Evolutionary conservation across 2,888 invertebrate genomes (phyloP), one percentile per base, ranked within the genome.

Genomic region (Cephus pulcher): DNA sequence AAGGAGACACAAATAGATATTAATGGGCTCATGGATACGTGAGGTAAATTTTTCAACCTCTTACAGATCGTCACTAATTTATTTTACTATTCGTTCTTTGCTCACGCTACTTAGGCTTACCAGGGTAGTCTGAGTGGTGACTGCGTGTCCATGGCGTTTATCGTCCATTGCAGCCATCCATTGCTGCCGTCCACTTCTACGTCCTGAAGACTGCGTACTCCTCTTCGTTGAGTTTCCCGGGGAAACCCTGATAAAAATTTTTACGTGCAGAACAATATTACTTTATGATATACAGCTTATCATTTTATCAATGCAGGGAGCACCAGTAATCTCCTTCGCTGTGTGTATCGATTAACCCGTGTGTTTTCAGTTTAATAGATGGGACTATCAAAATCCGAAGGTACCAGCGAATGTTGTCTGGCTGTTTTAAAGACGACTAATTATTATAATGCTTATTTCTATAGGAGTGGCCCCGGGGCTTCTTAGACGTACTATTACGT

Each of bases 41-140:
- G 23, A 23, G 56, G 9, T 0, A 23, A 56, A 9, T 23, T 56
- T 56, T 56, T 56, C 56, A 56, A 23, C 9, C 9, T 56, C 23
- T 56, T 56, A 56, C 40, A 23, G 6, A 56, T 56, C 9, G 9
- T 23, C 2, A 23, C 2, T 9, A 23, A 56, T 56, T 23, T 23
- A 23, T 9, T 56, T 23, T 9, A 56, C 2, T 23, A 9, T 23
- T 56, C 9, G 2, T 56, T 23, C 56, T 56, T 23, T 9, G 0
- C 23, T 56, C 56, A 23, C 2, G 56, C 56, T 56, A 56, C 23
- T 23, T 56, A 23, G 85, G 93, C 95, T 94, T 92, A 96, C 96
- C 93, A 96, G 94, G 88, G 96, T 96, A 79, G 96, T 96, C 93
- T 96, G 96, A 74, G 95, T 95, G 81, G 95, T 95, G 83, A 95